Conservation (phyloP, 2,797 vertebrate genomes). For the Melanotaenia nigrans region DNA sequence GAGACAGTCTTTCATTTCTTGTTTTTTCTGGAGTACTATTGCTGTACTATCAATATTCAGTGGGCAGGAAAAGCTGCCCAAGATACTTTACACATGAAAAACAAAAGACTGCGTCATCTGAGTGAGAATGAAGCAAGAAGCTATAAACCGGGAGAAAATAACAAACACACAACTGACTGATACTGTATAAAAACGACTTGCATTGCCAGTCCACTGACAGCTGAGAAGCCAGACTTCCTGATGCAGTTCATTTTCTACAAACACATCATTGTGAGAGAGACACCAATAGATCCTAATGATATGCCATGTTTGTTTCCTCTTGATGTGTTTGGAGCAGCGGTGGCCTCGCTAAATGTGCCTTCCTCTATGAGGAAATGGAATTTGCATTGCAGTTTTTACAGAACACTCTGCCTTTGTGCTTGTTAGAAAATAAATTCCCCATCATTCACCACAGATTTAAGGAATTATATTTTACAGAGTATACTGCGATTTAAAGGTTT, state of each 20-base stretch:
- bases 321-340: slow-evolving; percentile 68
- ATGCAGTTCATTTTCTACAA: slow-evolving; percentile 52
- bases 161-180: slow-evolving; percentile 20
- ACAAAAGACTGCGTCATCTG: slow-evolving; percentile 33
- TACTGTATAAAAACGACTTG: background rate
- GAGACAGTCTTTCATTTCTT: slow-evolving; percentile 72
- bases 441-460: slow-evolving; percentile 47
- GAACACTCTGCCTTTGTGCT: slow-evolving; percentile 71
- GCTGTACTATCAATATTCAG: slow-evolving; percentile 57
- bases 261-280: slow-evolving; percentile 52
- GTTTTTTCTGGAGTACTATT: slow-evolving; percentile 56
- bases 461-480: slow-evolving; percentile 13
- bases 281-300: slow-evolving; percentile 54
- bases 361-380: slow-evolving; percentile 81
- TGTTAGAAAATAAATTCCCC: slow-evolving; percentile 65
- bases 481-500: background rate
- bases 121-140: slow-evolving; percentile 18
- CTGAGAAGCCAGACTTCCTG: slow-evolving; percentile 36
- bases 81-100: slow-evolving; percentile 55
- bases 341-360: slow-evolving; percentile 74
- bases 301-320: slow-evolving; percentile 76
- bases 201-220: slow-evolving; percentile 5
- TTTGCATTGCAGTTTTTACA: slow-evolving; percentile 68
- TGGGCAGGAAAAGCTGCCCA: slow-evolving; percentile 62
- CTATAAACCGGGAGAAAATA: slow-evolving; percentile 34